Base-by-base conservation (phyloP, 2,113 vertebrate species). In the Plestiodon gilberti region DNA sequence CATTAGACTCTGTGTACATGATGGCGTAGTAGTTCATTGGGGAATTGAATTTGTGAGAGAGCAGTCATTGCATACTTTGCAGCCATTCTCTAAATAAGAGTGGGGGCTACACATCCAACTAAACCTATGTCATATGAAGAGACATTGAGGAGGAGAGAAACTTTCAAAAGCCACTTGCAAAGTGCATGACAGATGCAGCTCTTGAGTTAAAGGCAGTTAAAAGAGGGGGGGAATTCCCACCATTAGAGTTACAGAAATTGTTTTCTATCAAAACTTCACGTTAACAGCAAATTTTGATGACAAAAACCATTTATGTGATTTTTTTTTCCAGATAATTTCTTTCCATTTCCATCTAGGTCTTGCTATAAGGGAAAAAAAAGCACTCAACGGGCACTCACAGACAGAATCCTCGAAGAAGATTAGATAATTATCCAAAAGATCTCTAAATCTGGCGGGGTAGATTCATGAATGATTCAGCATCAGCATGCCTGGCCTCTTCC, bases 31-130 rank as follows among this genome's bases (percentile, higher is more conserved):
- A 35, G 0, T 75, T 93, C 82, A 64, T 48, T 73, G n/a, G 67
- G 70, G 89, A 83, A 25, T 20, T 59, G 25, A 73, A 20, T 61
- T 64, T 74, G 70, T 75, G 78, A 78, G 70, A 23, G 69, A 59
- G n/a, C 14, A 76, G 40, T 88, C 23, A 82, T 15, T 74, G 76
- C 2, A 80, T 0, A 0, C 23, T 52, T 83, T 78, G 52, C 3
- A 85, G 79, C 5, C 11, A 77, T 30, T 14, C 4, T 1, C 0
- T n/a, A 35, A 81, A 81, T 82, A 81, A 18, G 33, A 11, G 67
- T 30, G 0, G 30, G 57, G 33, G 38, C 76, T 65, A 30, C 57
- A 11, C 14, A 79, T 18, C 23, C 64, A 55, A 28, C 40, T n/a
- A 87, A 62, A 64, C 33, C 25, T 57, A 28, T 64, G 48, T 59